Conservation (phyloP, 2,888 invertebrate species). For the Napeogenes inachia region DNA sequence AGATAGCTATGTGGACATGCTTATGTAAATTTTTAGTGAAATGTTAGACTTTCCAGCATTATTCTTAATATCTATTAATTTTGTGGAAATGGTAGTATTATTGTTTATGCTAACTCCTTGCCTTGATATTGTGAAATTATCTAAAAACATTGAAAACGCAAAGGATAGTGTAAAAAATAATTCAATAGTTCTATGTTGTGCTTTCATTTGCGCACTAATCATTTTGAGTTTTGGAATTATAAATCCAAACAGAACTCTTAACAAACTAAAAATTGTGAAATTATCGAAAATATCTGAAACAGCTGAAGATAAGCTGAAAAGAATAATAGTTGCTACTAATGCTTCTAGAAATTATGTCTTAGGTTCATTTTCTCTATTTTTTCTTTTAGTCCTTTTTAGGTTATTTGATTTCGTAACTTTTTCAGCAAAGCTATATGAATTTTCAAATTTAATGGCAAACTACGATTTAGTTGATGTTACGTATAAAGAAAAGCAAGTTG, state of each 20-base stretch:
- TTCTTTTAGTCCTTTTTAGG: slow-evolving; percentile 48
- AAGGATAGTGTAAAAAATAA: slow-evolving; percentile 26
- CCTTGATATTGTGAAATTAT: slow-evolving; percentile 42
- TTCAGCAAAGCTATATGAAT: slow-evolving; percentile 59
- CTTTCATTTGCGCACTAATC: slow-evolving; percentile 21
- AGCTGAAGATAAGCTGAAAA: slow-evolving; percentile 41
- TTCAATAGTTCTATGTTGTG: slow-evolving; percentile 8
- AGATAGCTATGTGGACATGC: too few species aligned
- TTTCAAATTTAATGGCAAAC: slow-evolving; percentile 54
- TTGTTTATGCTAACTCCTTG: slow-evolving; percentile 46
- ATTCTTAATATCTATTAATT: slow-evolving; percentile 33
- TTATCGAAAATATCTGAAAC: slow-evolving; percentile 30
- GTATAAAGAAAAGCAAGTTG: slow-evolving; percentile 26
- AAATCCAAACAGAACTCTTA: slow-evolving; percentile 45
- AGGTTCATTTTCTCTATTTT: slow-evolving; percentile 55
- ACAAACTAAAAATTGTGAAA: slow-evolving; percentile 33
- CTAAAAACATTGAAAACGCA: slow-evolving; percentile 40
- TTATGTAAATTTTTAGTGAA: slow-evolving; percentile 8
- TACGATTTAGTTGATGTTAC: slow-evolving; percentile 52
- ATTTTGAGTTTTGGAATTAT: slow-evolving; percentile 45
- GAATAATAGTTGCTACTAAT: slow-evolving; percentile 46
- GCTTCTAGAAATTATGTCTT: slow-evolving; percentile 57
- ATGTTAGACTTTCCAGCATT: slow-evolving; percentile 20
- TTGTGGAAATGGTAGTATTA: slow-evolving; percentile 51
- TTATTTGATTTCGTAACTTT: slow-evolving; percentile 52